Base-by-base conservation (phyloP, 2,888 invertebrate genomes). In the Megalurothrips usitatus region DNA sequence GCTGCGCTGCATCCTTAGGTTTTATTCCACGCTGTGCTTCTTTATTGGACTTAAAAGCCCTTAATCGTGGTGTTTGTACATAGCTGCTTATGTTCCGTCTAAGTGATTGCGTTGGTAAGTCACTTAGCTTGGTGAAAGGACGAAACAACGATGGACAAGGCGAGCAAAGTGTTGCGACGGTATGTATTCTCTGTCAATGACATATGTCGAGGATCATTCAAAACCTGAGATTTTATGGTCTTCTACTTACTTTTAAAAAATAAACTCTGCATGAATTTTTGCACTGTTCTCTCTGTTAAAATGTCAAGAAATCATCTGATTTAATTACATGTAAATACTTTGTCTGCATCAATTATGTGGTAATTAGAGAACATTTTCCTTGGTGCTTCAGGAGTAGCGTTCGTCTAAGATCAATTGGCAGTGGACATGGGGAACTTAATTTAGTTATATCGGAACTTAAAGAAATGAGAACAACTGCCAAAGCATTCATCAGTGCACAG, bases 361-460 rank as follows among this genome's bases (percentile, higher is more conserved):
- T 43, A 43, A 43, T 43, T 43, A 6, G 34, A 43, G 23, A 26
- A 26, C 26, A 12, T 23, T 26, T 75, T 9, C 23, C 1, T 23
- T 26, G 26, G 6, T 1, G 26, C 84, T 83, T 78, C 84, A 89
- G 88, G 86, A 88, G 88, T 83, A 87, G 88, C 81, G 87, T 87
- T n/a, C 86, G 87, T 81, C 84, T 89, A 83, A 85, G 87, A 83
- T 87, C 88, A 1, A 84, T 88, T 75, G 68, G 68, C 68, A 75
- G 79, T 82, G 88, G 88, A 1, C 88, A 89, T 84, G 85, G 86
- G 80, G 88, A 88, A 83, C 86, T 89, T 26, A 87, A 87, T 83
- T 86, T 89, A 84, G 86, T 89, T 23, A 86, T 89, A 81, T 88
- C 88, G 1, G 88, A 89, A 84, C 85, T 89, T 79, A 87, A 87